Evolutionary conservation across 2,888 invertebrate genomes (phyloP), one percentile per base, ranked within the genome.

Genomic region (Drosophila mimetica): DNA sequence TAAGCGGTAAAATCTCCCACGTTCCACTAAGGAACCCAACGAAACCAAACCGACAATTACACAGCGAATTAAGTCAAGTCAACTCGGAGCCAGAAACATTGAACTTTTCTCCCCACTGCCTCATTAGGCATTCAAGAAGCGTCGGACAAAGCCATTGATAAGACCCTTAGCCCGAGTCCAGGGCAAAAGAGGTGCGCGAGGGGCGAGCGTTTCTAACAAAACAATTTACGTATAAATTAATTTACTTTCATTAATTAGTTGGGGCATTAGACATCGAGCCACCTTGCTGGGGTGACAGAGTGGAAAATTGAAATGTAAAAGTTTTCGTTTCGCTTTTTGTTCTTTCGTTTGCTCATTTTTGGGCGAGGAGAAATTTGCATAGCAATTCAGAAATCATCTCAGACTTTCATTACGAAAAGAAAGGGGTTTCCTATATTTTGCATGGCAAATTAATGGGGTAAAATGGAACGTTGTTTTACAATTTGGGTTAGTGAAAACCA

Each of bases 211-310:
- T 79, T 53, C 78, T 66, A 80, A 77, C 76, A 81, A 84, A 86
- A 84, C 85, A 86, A 86, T 82, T 84, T 84, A 88, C 88, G 87
- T 79, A 88, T 88, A 90, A 89, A 89, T 90, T 89, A 90, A 90
- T 90, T 90, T 86, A 90, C 88, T 87, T 90, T 89, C 90, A 90
- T 90, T 89, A 90, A 90, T 90, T 90, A 89, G 90, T 76, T 76
- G 63, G 74, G 75, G 77, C 69, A 85, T 82, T 85, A 77, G 83
- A 77, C 71, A 72, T 52, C 74, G 18, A 51, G 71, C 74, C 78
- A 76, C 75, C 34, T 42, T 6, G 14, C 22, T 47, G 77, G 77
- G 78, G 74, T 70, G 77, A 79, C 83, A 74, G 70, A 79, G 82
- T 75, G 74, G 69, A 81, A 77, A 83, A 76, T 79, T 76, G 65